A percentile compares a stretch with the other conserved stretches of the same genome.
Evolutionary conservation across 2,797 vertebrate species (phyloP).

Genomic region (Helostoma temminkii): DNA sequence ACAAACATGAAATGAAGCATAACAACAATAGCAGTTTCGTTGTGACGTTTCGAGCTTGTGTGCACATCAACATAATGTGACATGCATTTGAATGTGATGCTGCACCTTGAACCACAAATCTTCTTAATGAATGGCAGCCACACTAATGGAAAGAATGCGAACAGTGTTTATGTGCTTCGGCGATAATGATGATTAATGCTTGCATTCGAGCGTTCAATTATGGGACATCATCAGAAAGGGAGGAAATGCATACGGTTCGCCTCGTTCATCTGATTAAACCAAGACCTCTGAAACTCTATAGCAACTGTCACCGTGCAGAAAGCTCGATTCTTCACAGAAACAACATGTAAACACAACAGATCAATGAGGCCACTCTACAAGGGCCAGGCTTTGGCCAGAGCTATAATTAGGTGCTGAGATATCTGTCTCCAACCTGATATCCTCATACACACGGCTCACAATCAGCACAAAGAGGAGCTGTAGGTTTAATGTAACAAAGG

Average conservation of each 20-base stretch:
- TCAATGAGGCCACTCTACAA: conserved; percentile 30
- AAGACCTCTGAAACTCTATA: conserved; percentile 46
- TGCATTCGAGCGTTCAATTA: conserved; percentile 58
- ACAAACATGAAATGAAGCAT: neutral
- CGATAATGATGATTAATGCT: conserved; percentile 62
- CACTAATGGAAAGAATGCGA: conserved; percentile 38
- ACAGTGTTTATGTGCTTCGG: conserved; percentile 12
- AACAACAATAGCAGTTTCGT: neutral
- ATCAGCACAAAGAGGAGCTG: conserved; percentile 8
- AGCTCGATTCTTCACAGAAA: conserved; percentile 16
- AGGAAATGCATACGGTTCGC: conserved; percentile 31
- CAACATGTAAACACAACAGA: conserved; percentile 41
- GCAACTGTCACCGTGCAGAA: conserved; percentile 32
- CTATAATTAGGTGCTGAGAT: conserved; percentile 32
- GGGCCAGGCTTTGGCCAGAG: conserved; percentile 30
- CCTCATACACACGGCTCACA: conserved; percentile 34
- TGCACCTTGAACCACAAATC: conserved; percentile 23
- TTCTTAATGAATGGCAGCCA: conserved; percentile 22
- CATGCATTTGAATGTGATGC: conserved; percentile 14
- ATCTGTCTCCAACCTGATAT: conserved; percentile 45
- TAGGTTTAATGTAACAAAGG: neutral
- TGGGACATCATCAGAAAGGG: conserved; percentile 39
- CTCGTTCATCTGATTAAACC: conserved; percentile 52
- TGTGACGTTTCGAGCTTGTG: conserved; percentile 1
- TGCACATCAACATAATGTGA: neutral